Evolutionary conservation across 2,888 invertebrate genomes (phyloP).

Genomic region (Scaptomyza caliginosa): DNA sequence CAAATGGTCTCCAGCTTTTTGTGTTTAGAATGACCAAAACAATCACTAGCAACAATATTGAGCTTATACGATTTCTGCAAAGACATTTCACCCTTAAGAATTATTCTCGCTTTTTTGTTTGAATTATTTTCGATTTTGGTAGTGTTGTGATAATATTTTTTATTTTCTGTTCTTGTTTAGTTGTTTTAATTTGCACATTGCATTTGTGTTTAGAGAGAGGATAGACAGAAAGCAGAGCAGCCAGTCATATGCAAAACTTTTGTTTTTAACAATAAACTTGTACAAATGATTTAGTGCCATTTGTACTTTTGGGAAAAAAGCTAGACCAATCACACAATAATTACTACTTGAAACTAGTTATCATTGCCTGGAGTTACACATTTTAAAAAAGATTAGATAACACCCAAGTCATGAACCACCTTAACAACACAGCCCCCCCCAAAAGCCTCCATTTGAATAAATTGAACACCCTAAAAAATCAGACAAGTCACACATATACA

Average conservation of each 20-base stretch:
- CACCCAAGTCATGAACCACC: not conserved
- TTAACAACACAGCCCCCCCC: not conserved
- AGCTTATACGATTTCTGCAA: constrained; percentile 88
- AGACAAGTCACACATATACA: constrained; percentile 5
- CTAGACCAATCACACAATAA: not conserved
- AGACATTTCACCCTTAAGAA: constrained; percentile 88
- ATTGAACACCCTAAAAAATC: not conserved
- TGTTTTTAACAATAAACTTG: constrained; percentile 6
- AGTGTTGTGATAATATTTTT: constrained; percentile 64
- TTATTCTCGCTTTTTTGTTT: constrained; percentile 80
- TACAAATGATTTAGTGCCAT: not conserved
- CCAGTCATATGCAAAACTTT: constrained; percentile 25
- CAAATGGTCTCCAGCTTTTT: constrained; percentile 83
- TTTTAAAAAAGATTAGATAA: constrained; percentile 7
- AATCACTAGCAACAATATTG: constrained; percentile 84
- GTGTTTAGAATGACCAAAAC: constrained; percentile 84
- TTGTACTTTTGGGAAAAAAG: not conserved
- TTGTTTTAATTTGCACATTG: constrained; percentile 33
- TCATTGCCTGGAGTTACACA: not conserved
- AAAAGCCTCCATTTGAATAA: not conserved
- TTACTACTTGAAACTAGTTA: not conserved
- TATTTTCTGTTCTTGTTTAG: constrained; percentile 37
- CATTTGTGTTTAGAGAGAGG: constrained; percentile 30
- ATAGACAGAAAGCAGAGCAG: constrained; percentile 51
- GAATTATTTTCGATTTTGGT: constrained; percentile 42